phyloP scores from a whole-genome alignment of 1,140 invertebrate species.

The Trichonephila clavata region DNA sequence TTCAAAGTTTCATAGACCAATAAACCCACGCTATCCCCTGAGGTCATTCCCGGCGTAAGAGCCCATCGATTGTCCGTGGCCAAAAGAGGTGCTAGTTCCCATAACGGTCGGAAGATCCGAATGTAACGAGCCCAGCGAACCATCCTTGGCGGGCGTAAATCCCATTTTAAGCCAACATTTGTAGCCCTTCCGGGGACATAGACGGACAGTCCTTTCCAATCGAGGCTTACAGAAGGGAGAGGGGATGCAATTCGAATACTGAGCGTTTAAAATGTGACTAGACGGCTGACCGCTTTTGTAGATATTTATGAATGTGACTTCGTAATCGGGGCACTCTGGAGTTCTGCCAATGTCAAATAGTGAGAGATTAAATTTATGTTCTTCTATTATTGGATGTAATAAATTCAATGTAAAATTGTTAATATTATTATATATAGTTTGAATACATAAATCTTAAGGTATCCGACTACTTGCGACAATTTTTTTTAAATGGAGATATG shows the following conservation, averaged over 20 bases:
- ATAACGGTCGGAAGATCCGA: background rate
- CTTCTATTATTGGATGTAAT: no score
- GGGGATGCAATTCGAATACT: background rate
- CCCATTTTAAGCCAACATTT: constrained; percentile 19
- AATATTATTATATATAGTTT: no score
- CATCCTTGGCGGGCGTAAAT: constrained; percentile 16
- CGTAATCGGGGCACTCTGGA: no score
- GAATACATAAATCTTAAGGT: no score
- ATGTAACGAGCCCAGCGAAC: background rate
- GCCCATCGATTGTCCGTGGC: background rate
- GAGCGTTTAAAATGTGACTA: background rate
- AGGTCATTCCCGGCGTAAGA: background rate
- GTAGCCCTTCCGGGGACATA: background rate
- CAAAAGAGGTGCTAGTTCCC: background rate
- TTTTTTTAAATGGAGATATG: no score
- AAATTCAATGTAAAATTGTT: no score
- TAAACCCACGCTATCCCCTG: background rate
- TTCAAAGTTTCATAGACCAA: constrained; percentile 24
- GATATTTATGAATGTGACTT: no score
- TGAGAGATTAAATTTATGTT: no score
- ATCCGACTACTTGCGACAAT: no score
- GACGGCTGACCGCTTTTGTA: no score
- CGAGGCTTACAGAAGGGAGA: background rate
- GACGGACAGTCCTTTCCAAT: constrained; percentile 12
- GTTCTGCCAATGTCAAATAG: no score